These are phyloP conservation scores for Helleia helle DNA, from an alignment of 2,888 invertebrate genomes.

Conservation along the genomic window DNA sequence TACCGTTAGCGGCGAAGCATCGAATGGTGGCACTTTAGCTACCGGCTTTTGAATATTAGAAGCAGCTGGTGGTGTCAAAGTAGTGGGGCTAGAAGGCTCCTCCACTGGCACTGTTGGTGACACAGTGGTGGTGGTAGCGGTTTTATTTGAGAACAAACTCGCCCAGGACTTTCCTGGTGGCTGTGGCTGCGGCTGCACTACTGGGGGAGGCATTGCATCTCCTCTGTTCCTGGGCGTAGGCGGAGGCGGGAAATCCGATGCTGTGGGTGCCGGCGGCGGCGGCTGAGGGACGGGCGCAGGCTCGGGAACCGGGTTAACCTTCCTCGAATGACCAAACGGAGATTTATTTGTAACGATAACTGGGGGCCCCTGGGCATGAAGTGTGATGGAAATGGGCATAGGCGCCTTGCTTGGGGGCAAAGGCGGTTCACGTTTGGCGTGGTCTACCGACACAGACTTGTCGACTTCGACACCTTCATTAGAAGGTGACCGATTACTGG, in stretches of 20 bases:
- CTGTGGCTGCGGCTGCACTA: conserved; percentile 40
- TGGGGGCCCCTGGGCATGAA: conserved; percentile 53
- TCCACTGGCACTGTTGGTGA: conserved; percentile 33
- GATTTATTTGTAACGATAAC: conserved; percentile 66
- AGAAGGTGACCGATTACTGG: conserved; percentile 50
- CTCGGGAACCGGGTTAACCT: conserved; percentile 39
- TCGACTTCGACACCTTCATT: conserved; percentile 39
- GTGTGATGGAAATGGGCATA: conserved; percentile 67
- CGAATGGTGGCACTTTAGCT: conserved; percentile 76
- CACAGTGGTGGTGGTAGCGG: conserved; percentile 25
- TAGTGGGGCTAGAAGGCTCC: conserved; percentile 46
- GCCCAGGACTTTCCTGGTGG: conserved; percentile 78
- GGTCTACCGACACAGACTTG: conserved; percentile 36
- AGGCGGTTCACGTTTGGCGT: conserved; percentile 50
- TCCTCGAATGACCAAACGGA: conserved; percentile 60
- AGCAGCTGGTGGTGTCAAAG: conserved; percentile 32
- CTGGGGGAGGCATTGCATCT: conserved; percentile 43
- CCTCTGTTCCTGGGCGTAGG: conserved; percentile 59
- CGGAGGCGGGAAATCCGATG: conserved; percentile 68
- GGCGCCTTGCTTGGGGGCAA: conserved; percentile 60
- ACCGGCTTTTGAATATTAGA: conserved; percentile 67
- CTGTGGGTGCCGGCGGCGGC: conserved; percentile 60
- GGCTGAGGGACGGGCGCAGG: conserved; percentile 51
- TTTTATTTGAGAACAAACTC: conserved; percentile 75
- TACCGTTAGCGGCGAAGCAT: conserved; percentile 54